Conservation (phyloP, 2,797 vertebrate species). For the Eulemur coronatus region DNA sequence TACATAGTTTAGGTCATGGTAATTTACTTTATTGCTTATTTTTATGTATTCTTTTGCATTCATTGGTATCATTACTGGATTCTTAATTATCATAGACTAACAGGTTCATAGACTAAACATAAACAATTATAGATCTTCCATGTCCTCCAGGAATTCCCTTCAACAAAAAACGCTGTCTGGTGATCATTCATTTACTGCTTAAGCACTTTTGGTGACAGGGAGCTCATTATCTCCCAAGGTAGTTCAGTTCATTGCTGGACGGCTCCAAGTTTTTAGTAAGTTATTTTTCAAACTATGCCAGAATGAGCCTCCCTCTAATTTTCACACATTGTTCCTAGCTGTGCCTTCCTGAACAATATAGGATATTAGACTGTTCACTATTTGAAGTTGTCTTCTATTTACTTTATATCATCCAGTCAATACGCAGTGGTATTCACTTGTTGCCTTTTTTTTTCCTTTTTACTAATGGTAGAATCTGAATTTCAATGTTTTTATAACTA, state of each 20-base stretch:
- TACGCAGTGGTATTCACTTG: background rate
- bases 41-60: background rate
- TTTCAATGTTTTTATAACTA: background rate
- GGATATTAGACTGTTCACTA: background rate
- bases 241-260: background rate
- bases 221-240: background rate
- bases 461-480: background rate
- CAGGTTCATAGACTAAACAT: background rate
- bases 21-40: background rate
- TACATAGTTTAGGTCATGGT: background rate
- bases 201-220: background rate
- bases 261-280: background rate
- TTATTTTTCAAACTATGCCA: background rate
- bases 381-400: conserved; percentile 11
- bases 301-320: background rate
- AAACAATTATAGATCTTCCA: background rate
- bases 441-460: background rate
- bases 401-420: background rate
- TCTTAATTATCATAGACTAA: background rate
- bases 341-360: background rate
- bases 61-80: background rate
- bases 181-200: background rate
- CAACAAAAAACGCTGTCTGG: background rate
- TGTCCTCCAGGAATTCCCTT: background rate
- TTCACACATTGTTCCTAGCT: background rate